Evolutionary conservation across 53 echinoderm and acorn worm genomes (phyloP).

Genomic region (Paracentrotus lividus): DNA sequence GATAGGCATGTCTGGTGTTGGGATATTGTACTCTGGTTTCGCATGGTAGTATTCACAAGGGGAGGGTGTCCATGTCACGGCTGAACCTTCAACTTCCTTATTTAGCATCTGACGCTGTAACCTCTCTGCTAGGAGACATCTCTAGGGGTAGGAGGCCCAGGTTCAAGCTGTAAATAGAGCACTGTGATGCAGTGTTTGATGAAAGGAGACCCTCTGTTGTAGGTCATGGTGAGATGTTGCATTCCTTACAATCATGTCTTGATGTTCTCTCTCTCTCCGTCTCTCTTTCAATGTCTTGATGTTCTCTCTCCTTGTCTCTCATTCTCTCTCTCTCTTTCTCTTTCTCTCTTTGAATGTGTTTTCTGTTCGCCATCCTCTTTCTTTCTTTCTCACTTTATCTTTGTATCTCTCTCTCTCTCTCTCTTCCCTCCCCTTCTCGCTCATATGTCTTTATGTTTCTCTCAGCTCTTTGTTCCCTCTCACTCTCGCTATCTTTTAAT

Average conservation of each 20-base stretch:
- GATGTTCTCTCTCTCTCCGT: conserved; percentile 6
- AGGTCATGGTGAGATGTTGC: conserved; percentile 69
- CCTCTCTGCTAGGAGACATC: conserved; percentile 46
- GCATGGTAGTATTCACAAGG: neutral
- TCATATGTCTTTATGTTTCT: no score
- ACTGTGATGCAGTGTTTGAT: conserved; percentile 56
- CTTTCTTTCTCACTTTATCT: no score
- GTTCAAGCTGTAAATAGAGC: conserved; percentile 45
- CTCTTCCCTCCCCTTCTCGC: no score
- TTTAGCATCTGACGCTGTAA: conserved; percentile 55
- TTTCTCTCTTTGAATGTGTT: neutral
- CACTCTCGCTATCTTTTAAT: no score
- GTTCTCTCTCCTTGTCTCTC: neutral
- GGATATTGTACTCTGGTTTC: neutral
- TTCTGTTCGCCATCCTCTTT: no score
- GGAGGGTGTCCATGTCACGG: neutral
- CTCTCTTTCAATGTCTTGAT: no score
- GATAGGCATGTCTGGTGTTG: conserved; percentile 16
- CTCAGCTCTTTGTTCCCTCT: neutral
- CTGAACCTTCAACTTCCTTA: conserved; percentile 67
- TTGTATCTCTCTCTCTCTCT: no score
- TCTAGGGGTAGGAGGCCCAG: conserved; percentile 23
- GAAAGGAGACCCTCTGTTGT: conserved; percentile 73
- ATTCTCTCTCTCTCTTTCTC: conserved; percentile 5
- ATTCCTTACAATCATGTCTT: conserved; percentile 56